phyloP scores from a whole-genome alignment of 2,797 vertebrate species.

The Myioborus miniatus region DNA sequence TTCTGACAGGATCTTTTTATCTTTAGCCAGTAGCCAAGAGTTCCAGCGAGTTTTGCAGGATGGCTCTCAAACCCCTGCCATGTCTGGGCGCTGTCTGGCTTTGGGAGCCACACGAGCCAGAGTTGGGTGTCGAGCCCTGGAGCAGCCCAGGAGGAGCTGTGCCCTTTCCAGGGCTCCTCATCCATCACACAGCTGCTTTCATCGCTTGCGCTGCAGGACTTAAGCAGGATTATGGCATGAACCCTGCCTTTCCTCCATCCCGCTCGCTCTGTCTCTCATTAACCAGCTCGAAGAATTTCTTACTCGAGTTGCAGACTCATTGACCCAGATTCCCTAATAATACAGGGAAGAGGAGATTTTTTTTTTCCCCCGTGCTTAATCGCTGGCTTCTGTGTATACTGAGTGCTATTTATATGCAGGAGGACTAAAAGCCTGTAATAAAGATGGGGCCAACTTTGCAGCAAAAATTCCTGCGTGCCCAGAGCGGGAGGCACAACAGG shows the following conservation, averaged over 20 bases:
- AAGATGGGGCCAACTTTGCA: conserved; percentile 22
- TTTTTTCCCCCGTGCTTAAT: neutral
- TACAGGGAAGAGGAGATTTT: conserved; percentile 16
- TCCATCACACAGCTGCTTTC: conserved; percentile 30
- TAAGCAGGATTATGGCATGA: conserved; percentile 3
- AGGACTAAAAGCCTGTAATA: conserved; percentile 15
- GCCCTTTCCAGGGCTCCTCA: conserved; percentile 24
- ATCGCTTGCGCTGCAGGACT: neutral
- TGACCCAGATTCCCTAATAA: conserved; percentile 48
- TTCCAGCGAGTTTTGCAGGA: neutral
- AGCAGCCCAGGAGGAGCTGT: neutral
- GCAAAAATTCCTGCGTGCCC: neutral
- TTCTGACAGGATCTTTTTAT: conserved; percentile 34
- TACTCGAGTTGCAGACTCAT: conserved; percentile 52
- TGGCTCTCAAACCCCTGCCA: neutral
- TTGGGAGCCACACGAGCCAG: neutral
- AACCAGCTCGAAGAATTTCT: conserved; percentile 39
- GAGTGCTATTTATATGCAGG: conserved; percentile 45
- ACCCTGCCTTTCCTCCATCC: neutral
- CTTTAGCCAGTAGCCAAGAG: neutral
- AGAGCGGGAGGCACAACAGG: neutral
- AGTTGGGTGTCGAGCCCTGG: neutral
- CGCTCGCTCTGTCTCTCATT: neutral
- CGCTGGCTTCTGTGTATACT: conserved; percentile 23
- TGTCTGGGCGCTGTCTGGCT: neutral